Conservation (phyloP, 1,140 invertebrate genomes). For the Tribolium madens region DNA sequence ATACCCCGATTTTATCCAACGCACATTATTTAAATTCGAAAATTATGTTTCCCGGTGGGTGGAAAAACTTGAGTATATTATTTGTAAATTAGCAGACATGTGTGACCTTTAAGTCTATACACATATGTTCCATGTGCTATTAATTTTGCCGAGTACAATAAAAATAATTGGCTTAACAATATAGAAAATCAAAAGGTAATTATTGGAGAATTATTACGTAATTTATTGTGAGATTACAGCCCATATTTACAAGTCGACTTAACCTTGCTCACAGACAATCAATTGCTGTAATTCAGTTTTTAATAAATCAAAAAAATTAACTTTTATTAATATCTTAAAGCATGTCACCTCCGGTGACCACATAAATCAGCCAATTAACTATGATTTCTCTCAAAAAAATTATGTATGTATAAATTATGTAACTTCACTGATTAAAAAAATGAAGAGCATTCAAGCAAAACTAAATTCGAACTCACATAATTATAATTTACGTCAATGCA, state of each 20-base stretch:
- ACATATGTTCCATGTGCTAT: not conserved
- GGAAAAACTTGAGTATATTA: not conserved
- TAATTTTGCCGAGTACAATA: no score
- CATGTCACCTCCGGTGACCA: no score
- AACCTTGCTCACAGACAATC: not conserved
- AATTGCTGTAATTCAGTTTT: no score
- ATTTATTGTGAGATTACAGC: not conserved
- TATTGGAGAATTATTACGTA: not conserved
- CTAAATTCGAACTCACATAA: not conserved
- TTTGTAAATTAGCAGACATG: not conserved
- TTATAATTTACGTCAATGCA: not conserved
- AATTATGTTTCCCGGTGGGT: slow-evolving; percentile 10
- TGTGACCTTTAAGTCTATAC: not conserved
- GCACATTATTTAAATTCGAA: slow-evolving; percentile 20
- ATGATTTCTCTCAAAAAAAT: not conserved
- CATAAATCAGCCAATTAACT: no score
- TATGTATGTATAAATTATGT: not conserved
- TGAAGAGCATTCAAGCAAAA: not conserved
- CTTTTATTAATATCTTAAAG: no score
- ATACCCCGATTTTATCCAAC: slow-evolving; percentile 1
- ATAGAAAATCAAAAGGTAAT: not conserved
- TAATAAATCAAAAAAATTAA: no score
- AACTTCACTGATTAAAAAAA: not conserved
- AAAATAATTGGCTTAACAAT: not conserved
- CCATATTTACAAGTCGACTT: not conserved